Evolutionary conservation across 2,888 invertebrate genomes (phyloP).

Genomic region (Hemicrepidius hirtus): DNA sequence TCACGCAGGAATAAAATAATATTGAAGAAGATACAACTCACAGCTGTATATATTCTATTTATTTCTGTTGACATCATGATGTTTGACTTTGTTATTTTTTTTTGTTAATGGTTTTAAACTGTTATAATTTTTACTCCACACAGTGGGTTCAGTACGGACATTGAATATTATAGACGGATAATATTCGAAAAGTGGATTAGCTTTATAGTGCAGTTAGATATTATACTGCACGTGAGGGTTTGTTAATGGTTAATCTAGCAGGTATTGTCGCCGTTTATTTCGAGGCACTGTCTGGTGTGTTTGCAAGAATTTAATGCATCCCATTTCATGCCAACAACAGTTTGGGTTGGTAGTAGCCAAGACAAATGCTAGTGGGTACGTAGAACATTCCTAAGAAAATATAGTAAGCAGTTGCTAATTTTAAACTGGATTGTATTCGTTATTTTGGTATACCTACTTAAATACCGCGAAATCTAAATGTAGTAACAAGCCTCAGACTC

Average conservation of each 20-base stretch:
- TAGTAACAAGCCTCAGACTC: too few species aligned
- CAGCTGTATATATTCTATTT: slow-evolving; percentile 3
- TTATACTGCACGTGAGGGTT: background rate
- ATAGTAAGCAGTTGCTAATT: slow-evolving; percentile 25
- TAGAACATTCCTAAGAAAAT: slow-evolving; percentile 33
- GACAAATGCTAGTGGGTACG: slow-evolving; percentile 32
- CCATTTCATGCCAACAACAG: slow-evolving; percentile 38
- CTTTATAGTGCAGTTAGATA: background rate
- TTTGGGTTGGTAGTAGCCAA: slow-evolving; percentile 28
- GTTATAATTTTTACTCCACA: too few species aligned
- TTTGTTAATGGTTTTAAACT: too few species aligned
- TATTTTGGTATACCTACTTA: slow-evolving; percentile 4
- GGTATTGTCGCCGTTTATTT: slow-evolving; percentile 39
- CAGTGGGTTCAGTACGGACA: too few species aligned
- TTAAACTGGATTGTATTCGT: slow-evolving; percentile 24
- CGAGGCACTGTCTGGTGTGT: slow-evolving; percentile 41
- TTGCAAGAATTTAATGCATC: slow-evolving; percentile 46
- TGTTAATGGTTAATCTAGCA: slow-evolving; percentile 18
- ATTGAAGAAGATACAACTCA: background rate
- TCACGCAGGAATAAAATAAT: slow-evolving; percentile 17
- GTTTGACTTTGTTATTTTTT: background rate
- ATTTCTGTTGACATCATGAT: background rate
- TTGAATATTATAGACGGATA: too few species aligned
- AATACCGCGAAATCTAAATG: slow-evolving; percentile 1
- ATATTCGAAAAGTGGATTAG: too few species aligned